Conservation (phyloP, 2,797 vertebrate genomes). For the Salarias fasciatus region DNA sequence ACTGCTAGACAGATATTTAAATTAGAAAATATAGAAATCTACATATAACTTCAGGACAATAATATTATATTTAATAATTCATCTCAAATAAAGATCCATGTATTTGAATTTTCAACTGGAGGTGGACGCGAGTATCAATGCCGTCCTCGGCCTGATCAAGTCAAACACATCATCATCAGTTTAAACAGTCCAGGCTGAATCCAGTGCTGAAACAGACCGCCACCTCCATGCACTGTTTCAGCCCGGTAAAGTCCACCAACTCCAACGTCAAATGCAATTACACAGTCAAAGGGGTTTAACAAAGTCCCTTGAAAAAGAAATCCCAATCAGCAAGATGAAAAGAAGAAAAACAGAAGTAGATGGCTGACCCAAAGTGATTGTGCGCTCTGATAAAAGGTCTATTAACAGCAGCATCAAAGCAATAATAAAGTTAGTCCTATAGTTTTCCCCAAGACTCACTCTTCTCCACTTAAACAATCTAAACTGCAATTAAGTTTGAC, state of each 20-base stretch:
- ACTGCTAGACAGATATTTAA: background rate
- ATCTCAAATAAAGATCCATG: too few species aligned
- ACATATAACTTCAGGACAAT: background rate
- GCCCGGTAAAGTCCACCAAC: conserved; percentile 12
- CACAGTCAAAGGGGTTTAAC: conserved; percentile 28
- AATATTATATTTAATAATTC: too few species aligned
- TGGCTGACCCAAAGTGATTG: conserved; percentile 38
- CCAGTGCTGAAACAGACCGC: conserved; percentile 8
- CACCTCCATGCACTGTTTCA: conserved; percentile 9
- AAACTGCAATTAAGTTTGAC: conserved; percentile 44
- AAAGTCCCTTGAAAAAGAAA: conserved; percentile 19
- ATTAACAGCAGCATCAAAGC: conserved; percentile 34
- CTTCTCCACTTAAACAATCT: conserved; percentile 43
- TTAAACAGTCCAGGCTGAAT: background rate
- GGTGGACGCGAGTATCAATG: background rate
- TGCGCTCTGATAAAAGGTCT: conserved; percentile 40
- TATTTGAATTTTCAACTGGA: conserved; percentile 1
- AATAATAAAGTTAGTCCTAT: conserved; percentile 33
- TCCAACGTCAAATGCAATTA: conserved; percentile 41
- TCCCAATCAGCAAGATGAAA: background rate
- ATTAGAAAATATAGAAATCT: conserved; percentile 2
- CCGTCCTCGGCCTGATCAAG: background rate
- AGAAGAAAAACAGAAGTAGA: conserved; percentile 23
- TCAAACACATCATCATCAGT: background rate
- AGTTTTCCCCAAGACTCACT: conserved; percentile 24